Base-by-base conservation (phyloP, 2,797 vertebrate species). In the Hippoglossus hippoglossus region DNA sequence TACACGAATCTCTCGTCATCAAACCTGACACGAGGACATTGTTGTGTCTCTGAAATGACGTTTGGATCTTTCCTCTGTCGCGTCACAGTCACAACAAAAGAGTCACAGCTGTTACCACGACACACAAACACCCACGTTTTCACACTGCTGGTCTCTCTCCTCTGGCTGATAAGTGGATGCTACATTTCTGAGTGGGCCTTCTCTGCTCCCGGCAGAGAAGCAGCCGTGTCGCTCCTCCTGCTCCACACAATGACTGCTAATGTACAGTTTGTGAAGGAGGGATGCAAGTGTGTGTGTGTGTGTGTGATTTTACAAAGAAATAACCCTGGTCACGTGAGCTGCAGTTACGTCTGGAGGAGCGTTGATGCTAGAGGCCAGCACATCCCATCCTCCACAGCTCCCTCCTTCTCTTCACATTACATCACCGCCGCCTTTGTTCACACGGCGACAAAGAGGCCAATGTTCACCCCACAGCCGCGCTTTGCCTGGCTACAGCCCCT, bases 391-490 rank as follows among this genome's bases (percentile, higher is more conserved):
- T 66, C 79, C 75, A 5, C 54, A n/a, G 60, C 51, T 15, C 31
- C 28, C 71, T 64, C 50, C 80, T 81, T 11, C 67, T 77, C 57
- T 77, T 78, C 70, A 71, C 62, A 78, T 93, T 83, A 89, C 87
- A 75, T 95, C 92, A 93, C 63, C 58, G 34, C 77, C 24, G 75
- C 85, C 90, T 93, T 94, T 93, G 93, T 94, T 75, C 58, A 49
- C 7, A 58, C 13, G 73, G 70, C 59, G 66, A 95, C 94, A 94
- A 95, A 92, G 92, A 89, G 44, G 65, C 52, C 91, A 91, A 91
- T 94, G 93, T 95, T 89, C 78, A 58, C 75, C 67, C 67, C 46
- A 54, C 63, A 46, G 87, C 75, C 62, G 63, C 56, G 52, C 84
- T 89, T 71, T 77, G 77, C 88, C 86, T 77, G 61, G 74, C 70